A percentile compares a stretch with the other conserved stretches of the same genome.
Evolutionary conservation across 2,113 vertebrate species (phyloP).

Genomic region (Myrmophylax atrothorax): DNA sequence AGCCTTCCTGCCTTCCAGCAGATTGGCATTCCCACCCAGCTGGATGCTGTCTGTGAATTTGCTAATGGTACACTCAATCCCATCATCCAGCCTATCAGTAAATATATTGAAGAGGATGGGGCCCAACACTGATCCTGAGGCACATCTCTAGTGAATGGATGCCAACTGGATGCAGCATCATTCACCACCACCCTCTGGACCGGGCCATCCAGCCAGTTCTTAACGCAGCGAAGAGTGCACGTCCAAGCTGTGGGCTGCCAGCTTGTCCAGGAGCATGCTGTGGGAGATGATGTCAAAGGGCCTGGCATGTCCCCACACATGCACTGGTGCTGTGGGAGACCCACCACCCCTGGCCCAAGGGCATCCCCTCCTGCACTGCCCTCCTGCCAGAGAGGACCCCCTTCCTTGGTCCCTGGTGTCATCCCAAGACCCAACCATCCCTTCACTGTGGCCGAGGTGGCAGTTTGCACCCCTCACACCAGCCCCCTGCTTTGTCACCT

Average conservation of each 20-base stretch:
- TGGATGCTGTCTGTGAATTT: not conserved
- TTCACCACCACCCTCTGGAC: not conserved
- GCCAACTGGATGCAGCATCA: not conserved
- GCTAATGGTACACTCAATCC: not conserved
- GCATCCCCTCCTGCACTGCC: fast-evolving
- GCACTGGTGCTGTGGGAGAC: fast-evolving
- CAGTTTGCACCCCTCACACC: not conserved
- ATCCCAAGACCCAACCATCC: not conserved
- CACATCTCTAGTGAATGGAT: not conserved
- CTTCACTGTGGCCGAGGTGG: fast-evolving
- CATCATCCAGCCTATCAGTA: not conserved
- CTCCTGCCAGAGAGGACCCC: fast-evolving
- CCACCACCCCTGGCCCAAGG: no score
- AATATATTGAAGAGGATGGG: not conserved
- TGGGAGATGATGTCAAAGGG: not conserved
- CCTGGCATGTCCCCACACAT: fast-evolving
- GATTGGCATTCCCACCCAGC: not conserved
- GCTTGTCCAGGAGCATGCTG: not conserved
- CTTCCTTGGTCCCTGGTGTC: not conserved
- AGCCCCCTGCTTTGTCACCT: not conserved
- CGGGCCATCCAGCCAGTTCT: not conserved
- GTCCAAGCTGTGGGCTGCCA: not conserved
- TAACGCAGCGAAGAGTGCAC: not conserved
- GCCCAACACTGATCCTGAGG: not conserved
- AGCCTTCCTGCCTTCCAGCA: not conserved